These are phyloP conservation scores for Seira musarum DNA, from an alignment of 2,888 invertebrate genomes.

Conservation along the genomic window DNA sequence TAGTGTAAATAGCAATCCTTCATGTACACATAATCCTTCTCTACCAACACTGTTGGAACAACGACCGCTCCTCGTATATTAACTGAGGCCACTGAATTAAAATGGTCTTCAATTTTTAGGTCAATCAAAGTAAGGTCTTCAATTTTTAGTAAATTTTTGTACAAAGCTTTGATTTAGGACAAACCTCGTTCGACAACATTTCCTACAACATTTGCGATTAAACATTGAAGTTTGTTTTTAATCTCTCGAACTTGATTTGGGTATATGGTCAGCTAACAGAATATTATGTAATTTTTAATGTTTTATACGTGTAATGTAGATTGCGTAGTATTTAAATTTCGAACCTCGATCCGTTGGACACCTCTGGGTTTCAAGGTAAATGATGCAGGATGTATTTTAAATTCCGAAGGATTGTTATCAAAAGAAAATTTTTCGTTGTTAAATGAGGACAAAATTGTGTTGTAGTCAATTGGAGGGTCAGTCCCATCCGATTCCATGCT, in stretches of 20 bases:
- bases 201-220: conserved; percentile 37
- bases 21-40: conserved; percentile 21
- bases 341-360: conserved; percentile 52
- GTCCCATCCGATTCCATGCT: conserved; percentile 58
- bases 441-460: conserved; percentile 44
- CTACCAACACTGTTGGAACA: conserved; percentile 33
- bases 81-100: conserved; percentile 39
- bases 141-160: no score
- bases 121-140: no score
- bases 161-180: no score
- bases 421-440: conserved; percentile 32
- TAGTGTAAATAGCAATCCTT: conserved; percentile 52
- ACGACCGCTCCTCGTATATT: conserved; percentile 41
- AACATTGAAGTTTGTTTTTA: conserved; percentile 42
- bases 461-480: conserved; percentile 45
- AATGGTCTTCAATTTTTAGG: no score
- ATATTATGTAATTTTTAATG: not conserved
- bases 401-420: conserved; percentile 51
- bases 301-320: no score
- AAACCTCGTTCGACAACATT: conserved; percentile 47
- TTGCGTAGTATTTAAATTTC: not conserved
- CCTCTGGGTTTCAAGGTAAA: conserved; percentile 54
- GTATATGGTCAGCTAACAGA: conserved; percentile 43
- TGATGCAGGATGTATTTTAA: conserved; percentile 45
- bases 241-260: conserved; percentile 45